Percentiles rank a stretch among this genome's conserved stretches.
phyloP scores from a whole-genome alignment of 2,113 vertebrate genomes.

The Ochotona curzoniae region DNA sequence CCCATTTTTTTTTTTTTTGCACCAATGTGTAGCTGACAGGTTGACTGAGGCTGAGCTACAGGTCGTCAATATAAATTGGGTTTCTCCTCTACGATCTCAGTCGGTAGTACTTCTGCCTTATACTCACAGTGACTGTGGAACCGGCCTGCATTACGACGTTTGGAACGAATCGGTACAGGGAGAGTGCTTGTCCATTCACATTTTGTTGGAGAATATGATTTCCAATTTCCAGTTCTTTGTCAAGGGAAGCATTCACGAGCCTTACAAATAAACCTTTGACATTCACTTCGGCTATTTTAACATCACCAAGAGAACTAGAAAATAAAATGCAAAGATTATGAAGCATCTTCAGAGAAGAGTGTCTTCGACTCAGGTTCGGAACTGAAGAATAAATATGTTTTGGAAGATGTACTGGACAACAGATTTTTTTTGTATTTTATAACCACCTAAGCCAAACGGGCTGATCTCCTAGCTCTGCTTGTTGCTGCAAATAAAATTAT shows the following conservation, averaged over 20 bases:
- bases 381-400: neutral
- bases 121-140: slow-evolving; percentile 77
- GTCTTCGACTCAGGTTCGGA: slow-evolving; percentile 25
- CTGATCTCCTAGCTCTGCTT: neutral
- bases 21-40: neutral
- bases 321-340: slow-evolving; percentile 50
- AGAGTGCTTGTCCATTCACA: slow-evolving; percentile 57
- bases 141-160: slow-evolving; percentile 69
- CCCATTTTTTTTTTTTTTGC: too few species aligned
- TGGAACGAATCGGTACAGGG: slow-evolving; percentile 72
- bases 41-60: neutral
- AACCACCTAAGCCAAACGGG: neutral
- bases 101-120: accelerated
- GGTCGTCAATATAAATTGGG: neutral
- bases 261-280: slow-evolving; percentile 75
- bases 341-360: neutral
- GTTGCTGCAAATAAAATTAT: neutral
- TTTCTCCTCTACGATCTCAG: neutral
- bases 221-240: slow-evolving; percentile 81
- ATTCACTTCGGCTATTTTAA: slow-evolving; percentile 81
- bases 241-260: slow-evolving; percentile 74
- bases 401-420: neutral
- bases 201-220: slow-evolving; percentile 82
- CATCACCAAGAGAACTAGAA: slow-evolving; percentile 78
- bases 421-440: neutral